Percentiles rank a stretch among this genome's conserved stretches.
Evolutionary conservation across 2,797 vertebrate species (phyloP).

Genomic region (Pangasius macronema): DNA sequence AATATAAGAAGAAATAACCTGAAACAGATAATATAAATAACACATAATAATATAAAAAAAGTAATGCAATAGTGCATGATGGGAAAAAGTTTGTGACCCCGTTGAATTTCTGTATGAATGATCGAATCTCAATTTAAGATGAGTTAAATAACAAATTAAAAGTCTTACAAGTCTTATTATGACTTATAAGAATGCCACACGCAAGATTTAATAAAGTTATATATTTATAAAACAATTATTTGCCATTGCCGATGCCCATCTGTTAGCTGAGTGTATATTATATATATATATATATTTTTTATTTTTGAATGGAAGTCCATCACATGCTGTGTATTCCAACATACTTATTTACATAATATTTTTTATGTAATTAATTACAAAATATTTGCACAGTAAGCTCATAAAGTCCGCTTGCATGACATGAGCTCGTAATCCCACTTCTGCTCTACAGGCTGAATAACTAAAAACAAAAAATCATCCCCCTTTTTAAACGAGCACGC

Average conservation of each 20-base stretch:
- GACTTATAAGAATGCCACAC: not conserved
- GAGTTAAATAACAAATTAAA: too few species aligned
- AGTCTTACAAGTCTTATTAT: not conserved
- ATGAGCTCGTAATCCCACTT: not conserved
- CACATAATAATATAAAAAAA: not conserved
- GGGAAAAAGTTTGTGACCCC: not conserved
- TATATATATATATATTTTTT: too few species aligned
- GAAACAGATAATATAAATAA: not conserved
- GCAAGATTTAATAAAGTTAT: not conserved
- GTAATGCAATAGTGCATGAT: not conserved
- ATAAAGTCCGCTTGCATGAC: not conserved
- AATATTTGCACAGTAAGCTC: not conserved
- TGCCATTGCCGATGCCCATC: not conserved
- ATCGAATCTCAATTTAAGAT: not conserved
- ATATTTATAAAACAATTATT: not conserved
- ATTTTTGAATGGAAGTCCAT: not conserved
- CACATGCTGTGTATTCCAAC: not conserved
- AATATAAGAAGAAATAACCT: not conserved
- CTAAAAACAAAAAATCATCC: not conserved
- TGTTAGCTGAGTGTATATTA: not conserved
- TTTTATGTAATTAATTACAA: not conserved
- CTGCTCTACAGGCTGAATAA: not conserved
- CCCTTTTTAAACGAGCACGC: constrained; percentile 37
- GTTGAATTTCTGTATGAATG: not conserved
- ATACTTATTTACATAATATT: too few species aligned